Conservation (phyloP, 1,140 invertebrate species). For the Drosophila paulistorum region DNA sequence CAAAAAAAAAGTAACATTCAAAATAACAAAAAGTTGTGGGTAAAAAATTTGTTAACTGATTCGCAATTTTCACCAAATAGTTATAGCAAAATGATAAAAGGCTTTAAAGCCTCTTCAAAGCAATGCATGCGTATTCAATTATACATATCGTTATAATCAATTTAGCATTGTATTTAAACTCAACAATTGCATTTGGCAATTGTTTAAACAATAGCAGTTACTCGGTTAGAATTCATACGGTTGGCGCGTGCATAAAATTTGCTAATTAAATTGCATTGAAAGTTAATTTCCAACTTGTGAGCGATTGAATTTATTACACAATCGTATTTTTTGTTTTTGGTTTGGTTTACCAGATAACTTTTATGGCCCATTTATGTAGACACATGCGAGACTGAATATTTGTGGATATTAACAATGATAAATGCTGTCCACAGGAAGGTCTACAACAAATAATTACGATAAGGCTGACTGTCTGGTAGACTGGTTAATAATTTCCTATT, state of each 20-base stretch:
- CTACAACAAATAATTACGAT: not conserved
- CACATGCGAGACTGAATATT: not conserved
- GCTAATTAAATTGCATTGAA: conserved; percentile 16
- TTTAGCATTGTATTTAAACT: not conserved
- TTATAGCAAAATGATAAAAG: too few species aligned
- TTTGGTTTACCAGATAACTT: not conserved
- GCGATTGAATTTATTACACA: conserved; percentile 8
- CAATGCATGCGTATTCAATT: too few species aligned
- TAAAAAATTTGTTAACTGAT: too few species aligned
- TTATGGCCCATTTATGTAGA: not conserved
- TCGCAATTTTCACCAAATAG: too few species aligned
- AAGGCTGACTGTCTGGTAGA: not conserved
- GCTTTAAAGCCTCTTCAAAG: too few species aligned
- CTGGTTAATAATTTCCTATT: not conserved
- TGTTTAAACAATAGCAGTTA: too few species aligned
- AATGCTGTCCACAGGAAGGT: not conserved
- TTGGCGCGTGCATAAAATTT: not conserved
- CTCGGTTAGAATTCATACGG: not conserved
- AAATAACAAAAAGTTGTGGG: too few species aligned
- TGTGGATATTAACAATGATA: conserved; percentile 8
- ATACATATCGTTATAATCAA: not conserved
- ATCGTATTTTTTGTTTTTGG: not conserved
- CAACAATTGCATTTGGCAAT: not conserved
- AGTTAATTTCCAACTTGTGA: conserved; percentile 8
- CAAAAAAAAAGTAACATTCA: too few species aligned